phyloP scores from a whole-genome alignment of 2,888 invertebrate species.

The Acronicta leporina region DNA sequence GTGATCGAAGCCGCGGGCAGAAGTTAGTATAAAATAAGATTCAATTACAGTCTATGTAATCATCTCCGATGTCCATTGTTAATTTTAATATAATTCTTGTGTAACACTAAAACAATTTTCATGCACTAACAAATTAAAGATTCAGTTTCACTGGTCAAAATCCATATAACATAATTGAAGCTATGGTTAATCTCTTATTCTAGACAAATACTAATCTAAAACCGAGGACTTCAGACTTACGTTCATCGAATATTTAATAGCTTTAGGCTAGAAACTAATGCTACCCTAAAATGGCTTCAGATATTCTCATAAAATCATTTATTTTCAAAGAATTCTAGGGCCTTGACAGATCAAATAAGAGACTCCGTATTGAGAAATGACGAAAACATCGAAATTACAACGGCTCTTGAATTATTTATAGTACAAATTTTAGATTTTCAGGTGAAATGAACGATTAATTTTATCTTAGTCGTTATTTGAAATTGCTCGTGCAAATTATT shows the following conservation, averaged over 20 bases:
- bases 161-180: slow-evolving; percentile 10
- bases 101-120: background rate
- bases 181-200: slow-evolving; percentile 24
- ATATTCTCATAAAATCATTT: slow-evolving; percentile 28
- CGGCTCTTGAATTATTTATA: slow-evolving; percentile 26
- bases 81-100: background rate
- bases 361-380: slow-evolving; percentile 9
- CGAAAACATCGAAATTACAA: slow-evolving; percentile 10
- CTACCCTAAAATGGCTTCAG: slow-evolving; percentile 9
- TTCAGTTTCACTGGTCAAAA: slow-evolving; percentile 14
- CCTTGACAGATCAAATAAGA: slow-evolving; percentile 24
- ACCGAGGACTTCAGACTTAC: slow-evolving; percentile 17
- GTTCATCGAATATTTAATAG: slow-evolving; percentile 38
- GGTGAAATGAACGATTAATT: slow-evolving; percentile 16
- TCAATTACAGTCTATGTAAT: background rate
- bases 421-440: slow-evolving; percentile 14
- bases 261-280: slow-evolving; percentile 19
- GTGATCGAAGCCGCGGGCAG: too few species aligned
- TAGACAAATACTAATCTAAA: slow-evolving; percentile 37
- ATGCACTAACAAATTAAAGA: slow-evolving; percentile 1
- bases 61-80: background rate
- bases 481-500: slow-evolving; percentile 12
- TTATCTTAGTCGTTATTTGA: slow-evolving; percentile 17
- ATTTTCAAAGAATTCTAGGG: slow-evolving; percentile 20
- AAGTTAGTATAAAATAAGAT: too few species aligned